Evolutionary conservation across 2,113 vertebrate species (phyloP).

Genomic region (Emydocephalus ijimae): DNA sequence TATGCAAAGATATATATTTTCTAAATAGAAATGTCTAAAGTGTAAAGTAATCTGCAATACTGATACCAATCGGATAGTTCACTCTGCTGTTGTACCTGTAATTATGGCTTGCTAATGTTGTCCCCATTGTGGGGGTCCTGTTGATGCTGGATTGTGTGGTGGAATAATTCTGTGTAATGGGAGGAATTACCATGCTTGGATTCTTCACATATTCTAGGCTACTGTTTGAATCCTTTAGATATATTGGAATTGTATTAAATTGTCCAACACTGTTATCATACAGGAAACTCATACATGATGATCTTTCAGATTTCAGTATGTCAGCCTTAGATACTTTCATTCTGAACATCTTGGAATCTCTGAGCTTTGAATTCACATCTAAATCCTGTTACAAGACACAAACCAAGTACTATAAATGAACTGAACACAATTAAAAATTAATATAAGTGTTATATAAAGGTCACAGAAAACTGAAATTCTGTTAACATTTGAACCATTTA

Average conservation of each 20-base stretch:
- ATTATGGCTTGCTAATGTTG: conserved; percentile 55
- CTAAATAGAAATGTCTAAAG: not conserved
- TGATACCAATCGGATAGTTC: not conserved
- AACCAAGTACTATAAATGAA: conserved; percentile 31
- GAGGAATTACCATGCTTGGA: conserved; percentile 60
- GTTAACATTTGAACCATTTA: not conserved
- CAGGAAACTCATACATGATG: conserved; percentile 49
- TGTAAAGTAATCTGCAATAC: not conserved
- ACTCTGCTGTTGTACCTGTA: conserved; percentile 68
- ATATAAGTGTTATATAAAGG: not conserved
- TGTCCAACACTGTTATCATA: conserved; percentile 32
- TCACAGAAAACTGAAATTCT: not conserved
- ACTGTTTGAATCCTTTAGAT: conserved; percentile 55
- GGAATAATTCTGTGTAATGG: conserved; percentile 59
- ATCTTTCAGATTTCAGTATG: conserved; percentile 49
- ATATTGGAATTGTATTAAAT: conserved; percentile 47
- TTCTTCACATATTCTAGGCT: conserved; percentile 56
- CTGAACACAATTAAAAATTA: not conserved
- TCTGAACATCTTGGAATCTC: conserved; percentile 62
- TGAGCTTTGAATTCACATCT: conserved; percentile 53
- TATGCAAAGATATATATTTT: not conserved
- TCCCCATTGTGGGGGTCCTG: conserved; percentile 35
- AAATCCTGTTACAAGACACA: conserved; percentile 66
- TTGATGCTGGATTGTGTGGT: conserved; percentile 30
- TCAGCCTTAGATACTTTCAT: conserved; percentile 56